Evolutionary conservation across 1,140 invertebrate species (phyloP).

Genomic region (Pogonus chalceus): DNA sequence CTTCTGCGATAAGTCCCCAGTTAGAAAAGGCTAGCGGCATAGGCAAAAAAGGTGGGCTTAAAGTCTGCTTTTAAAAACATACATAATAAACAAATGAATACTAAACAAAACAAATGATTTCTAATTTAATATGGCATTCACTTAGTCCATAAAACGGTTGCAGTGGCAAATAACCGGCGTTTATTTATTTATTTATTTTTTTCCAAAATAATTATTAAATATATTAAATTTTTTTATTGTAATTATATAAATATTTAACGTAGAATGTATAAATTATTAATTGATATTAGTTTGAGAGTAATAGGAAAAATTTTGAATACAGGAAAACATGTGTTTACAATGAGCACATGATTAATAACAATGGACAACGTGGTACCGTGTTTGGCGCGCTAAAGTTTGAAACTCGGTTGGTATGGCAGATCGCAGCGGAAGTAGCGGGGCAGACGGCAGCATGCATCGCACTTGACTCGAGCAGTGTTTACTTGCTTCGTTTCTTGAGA

Average conservation of each 20-base stretch:
- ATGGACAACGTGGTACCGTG: background rate
- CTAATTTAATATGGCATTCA: too few relatives aligned
- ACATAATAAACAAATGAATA: too few relatives aligned
- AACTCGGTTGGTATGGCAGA: conserved; percentile 26
- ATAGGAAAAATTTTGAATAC: too few relatives aligned
- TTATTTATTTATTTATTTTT: too few relatives aligned
- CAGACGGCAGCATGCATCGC: conserved; percentile 31
- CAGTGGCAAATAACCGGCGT: too few relatives aligned
- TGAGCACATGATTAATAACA: background rate
- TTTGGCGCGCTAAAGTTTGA: background rate
- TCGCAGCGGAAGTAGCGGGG: conserved; percentile 18
- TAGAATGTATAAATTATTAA: too few relatives aligned
- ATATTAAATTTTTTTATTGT: too few relatives aligned
- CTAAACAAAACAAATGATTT: too few relatives aligned
- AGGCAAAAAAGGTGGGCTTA: conserved; percentile 35
- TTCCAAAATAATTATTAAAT: too few relatives aligned
- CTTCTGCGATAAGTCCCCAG: conserved; percentile 30
- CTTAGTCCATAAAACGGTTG: too few relatives aligned
- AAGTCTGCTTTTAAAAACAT: too few relatives aligned
- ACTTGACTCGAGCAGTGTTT: conserved; percentile 40
- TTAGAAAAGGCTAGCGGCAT: conserved; percentile 31
- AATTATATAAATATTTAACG: too few relatives aligned
- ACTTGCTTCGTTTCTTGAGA: conserved; percentile 36
- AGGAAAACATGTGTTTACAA: background rate
- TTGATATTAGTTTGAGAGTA: conserved; percentile 8